These are phyloP conservation scores for Serrognathus titanus DNA, from an alignment of 2,888 invertebrate genomes.

Conservation along the genomic window DNA sequence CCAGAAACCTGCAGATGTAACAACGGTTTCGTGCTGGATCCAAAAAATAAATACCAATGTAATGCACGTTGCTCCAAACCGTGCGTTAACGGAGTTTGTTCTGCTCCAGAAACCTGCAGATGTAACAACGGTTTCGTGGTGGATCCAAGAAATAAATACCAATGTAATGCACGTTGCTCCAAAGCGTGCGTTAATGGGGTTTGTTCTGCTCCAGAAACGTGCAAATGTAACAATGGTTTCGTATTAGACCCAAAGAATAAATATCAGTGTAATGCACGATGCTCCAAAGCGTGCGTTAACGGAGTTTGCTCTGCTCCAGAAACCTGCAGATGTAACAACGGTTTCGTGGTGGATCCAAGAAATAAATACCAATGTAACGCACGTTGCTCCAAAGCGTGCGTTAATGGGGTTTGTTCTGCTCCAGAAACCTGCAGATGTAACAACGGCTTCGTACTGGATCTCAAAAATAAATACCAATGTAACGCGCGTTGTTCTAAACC, in stretches of 20 bases:
- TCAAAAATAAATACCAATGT: slow-evolving; percentile 16
- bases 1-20: slow-evolving; percentile 23
- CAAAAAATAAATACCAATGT: slow-evolving; percentile 21
- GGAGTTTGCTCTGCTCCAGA: slow-evolving; percentile 40
- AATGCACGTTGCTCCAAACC: slow-evolving; percentile 16
- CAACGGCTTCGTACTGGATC: slow-evolving; percentile 11
- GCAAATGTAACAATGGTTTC: slow-evolving; percentile 27
- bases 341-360: slow-evolving; percentile 7
- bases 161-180: slow-evolving; percentile 31
- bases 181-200: slow-evolving; percentile 39
- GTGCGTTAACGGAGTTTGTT: slow-evolving; percentile 22
- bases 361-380: slow-evolving; percentile 22
- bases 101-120: slow-evolving; percentile 25
- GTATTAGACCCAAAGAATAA: slow-evolving; percentile 11
- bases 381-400: slow-evolving; percentile 20
- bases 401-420: slow-evolving; percentile 19
- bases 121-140: slow-evolving; percentile 21
- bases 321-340: slow-evolving; percentile 25
- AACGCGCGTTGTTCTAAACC: slow-evolving; percentile 15
- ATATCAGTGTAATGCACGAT: slow-evolving; percentile 39
- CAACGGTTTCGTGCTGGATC: slow-evolving; percentile 8
- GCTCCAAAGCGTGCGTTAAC: slow-evolving; percentile 41
- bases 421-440: slow-evolving; percentile 20
- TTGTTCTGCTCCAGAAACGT: slow-evolving; percentile 40
- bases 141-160: slow-evolving; percentile 29